These are phyloP conservation scores for Thyatira batis DNA, from an alignment of 2,888 invertebrate genomes.

Conservation along the genomic window DNA sequence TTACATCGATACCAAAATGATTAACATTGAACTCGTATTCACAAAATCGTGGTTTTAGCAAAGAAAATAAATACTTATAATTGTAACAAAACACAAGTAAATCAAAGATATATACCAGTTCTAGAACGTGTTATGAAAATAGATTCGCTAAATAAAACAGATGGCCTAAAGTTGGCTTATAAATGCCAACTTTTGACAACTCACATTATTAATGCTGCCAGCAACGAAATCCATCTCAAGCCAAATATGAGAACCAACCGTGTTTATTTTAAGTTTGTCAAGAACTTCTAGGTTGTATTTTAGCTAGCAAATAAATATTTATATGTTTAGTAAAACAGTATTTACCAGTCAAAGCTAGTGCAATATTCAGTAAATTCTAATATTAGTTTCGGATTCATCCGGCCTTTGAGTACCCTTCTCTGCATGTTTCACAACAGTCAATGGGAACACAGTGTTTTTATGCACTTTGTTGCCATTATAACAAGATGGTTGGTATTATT, in stretches of 20 bases:
- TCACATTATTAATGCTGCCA: conserved; percentile 26
- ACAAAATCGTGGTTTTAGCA: not conserved
- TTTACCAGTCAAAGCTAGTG: no score
- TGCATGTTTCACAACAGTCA: no score
- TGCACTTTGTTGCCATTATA: no score
- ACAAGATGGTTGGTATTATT: no score
- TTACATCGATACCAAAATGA: not conserved
- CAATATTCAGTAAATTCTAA: no score
- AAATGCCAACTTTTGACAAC: conserved; percentile 76
- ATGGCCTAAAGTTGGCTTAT: conserved; percentile 44
- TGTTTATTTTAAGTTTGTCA: no score
- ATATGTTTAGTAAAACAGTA: no score
- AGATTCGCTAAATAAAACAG: conserved; percentile 67
- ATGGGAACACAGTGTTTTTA: no score
- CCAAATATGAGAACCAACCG: not conserved
- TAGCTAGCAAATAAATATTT: no score
- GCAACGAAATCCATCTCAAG: not conserved
- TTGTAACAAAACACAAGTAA: not conserved
- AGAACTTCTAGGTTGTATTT: no score
- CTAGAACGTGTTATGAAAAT: conserved; percentile 44
- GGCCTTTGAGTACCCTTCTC: no score
- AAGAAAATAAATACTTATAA: not conserved
- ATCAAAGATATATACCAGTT: not conserved
- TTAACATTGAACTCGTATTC: not conserved
- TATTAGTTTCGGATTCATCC: no score